Base-by-base conservation (phyloP, 2,888 invertebrate species). In the Athripsodes cinereus region DNA sequence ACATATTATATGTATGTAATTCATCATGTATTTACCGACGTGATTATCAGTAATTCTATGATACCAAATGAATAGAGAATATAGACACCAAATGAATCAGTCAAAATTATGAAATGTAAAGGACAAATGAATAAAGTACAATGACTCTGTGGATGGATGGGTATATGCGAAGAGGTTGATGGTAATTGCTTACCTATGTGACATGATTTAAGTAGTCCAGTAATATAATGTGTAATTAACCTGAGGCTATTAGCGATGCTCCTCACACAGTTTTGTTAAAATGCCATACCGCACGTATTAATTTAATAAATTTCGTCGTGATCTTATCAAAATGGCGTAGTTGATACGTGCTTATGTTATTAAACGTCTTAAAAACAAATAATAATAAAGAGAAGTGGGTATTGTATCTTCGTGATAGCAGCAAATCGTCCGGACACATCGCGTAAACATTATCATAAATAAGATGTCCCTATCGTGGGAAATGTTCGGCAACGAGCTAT, bases 251-350 rank as follows among this genome's bases (percentile, higher is more conserved):
- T 40, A 40, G 13, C n/a, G 40, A 40, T 40, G 40, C 40, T 13
- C 40, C 8, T 40, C 40, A 40, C 40, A 40, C 13, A 16, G 40
- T 40, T 13, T 40, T 40, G 26, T 26, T 26, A 26, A 26, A 26
- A 26, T 26, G 40, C 40, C 40, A 40, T 40, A 40, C 40, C 40
- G 13, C 40, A 40, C 40, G 40, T 40, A 40, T 40, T 40, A 40
- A 40, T 40, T 40, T 40, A 40, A 3, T 40, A 40, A 40, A 40
- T 40, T 40, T 40, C 13, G 16, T 40, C 16, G 40, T 40, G 40
- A 40, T 40, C 40, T 40, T 40, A 40, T 40, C 40, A 16, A 40
- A 40, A 40, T 40, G 40, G 40, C 40, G 40, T 40, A 40, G 40
- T 40, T n/a, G 16, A 16, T 40, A 40, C 40, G 40, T 40, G 40